Evolutionary conservation across 2,888 invertebrate genomes (phyloP), one percentile per base, ranked within the genome.

Genomic region (Dasysyrphus tricinctus): DNA sequence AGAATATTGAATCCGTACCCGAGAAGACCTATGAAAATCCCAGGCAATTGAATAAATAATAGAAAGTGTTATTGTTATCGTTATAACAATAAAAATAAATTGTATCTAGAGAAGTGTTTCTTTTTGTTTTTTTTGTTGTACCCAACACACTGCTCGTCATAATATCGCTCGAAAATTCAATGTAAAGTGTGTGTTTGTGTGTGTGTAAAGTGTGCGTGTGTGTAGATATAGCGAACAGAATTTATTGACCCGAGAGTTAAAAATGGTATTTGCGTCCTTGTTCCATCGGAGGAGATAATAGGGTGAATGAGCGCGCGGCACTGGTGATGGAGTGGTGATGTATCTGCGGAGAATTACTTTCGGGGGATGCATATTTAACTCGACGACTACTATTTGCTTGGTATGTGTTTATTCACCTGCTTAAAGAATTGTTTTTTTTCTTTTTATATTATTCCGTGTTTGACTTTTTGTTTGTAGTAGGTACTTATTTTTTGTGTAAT

Each of bases 41-140:
- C 86, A 72, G 86, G 78, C 86, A 86, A 86, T 86, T 82, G 86
- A 86, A 86, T 86, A 86, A 86, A 86, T 86, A 86, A 86, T 59
- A 86, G 82, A 86, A 86, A 86, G 86, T 86, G 86, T 86, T 82
- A 86, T 82, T 86, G 86, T 86, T 82, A 86, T 82, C 54, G 86
- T 86, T 82, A 86, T 86, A 86, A 86, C 79, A 86, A 82, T 86
- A 86, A 86, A 86, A 86, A 78, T 82, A 86, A 86, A 86, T 82
- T 86, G 72, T 81, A 85, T 85, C 77, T 70, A 81, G 77, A 85
- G 85, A 42, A 76, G 85, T 70, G 19, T 74, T 74, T 78, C 19
- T 24, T 39, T 59, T 61, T 61, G 12, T 37, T 34, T 49, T 65
- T 47, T 65, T 8, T 32, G 69, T 19, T 32, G 3, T 32, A 32